phyloP scores from a whole-genome alignment of 2,113 vertebrate genomes.

The Leptobrachium ailaonicum region DNA sequence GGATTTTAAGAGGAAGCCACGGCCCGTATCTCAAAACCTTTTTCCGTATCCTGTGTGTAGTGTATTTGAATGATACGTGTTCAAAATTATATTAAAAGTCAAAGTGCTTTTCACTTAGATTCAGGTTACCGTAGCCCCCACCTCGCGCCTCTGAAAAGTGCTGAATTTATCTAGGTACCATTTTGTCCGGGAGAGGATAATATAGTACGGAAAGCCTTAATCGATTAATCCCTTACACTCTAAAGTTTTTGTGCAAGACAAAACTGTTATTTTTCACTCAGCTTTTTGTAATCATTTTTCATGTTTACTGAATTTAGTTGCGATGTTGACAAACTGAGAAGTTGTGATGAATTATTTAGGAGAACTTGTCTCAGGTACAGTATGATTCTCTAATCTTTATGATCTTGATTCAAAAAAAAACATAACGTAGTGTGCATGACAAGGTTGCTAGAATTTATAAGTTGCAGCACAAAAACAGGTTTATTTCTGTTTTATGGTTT shows the following conservation, averaged over 20 bases:
- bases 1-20: no score
- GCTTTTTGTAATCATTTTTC: slow-evolving; percentile 47
- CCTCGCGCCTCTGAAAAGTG: not conserved
- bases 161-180: not conserved
- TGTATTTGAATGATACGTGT: no score
- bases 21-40: no score
- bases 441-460: slow-evolving; percentile 15
- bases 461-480: not conserved
- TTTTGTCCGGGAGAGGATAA: slow-evolving; percentile 15
- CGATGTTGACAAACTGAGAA: slow-evolving; percentile 28
- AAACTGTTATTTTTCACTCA: slow-evolving; percentile 13
- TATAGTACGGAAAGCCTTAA: slow-evolving; percentile 15
- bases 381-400: slow-evolving; percentile 37
- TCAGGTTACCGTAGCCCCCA: not conserved
- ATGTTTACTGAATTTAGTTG: slow-evolving; percentile 28
- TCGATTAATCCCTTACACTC: slow-evolving; percentile 26
- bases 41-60: no score
- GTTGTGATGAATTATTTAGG: slow-evolving; percentile 44
- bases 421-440: slow-evolving; percentile 25
- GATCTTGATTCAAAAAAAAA: slow-evolving; percentile 18
- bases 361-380: slow-evolving; percentile 30
- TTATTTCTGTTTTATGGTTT: no score
- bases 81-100: slow-evolving; percentile 3
- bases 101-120: not conserved
- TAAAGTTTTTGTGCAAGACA: slow-evolving; percentile 18